A percentile compares a stretch with the other conserved stretches of the same genome.
These are phyloP conservation scores for Ceriagrion tenellum DNA, from an alignment of 2,888 invertebrate genomes.

Conservation along the genomic window DNA sequence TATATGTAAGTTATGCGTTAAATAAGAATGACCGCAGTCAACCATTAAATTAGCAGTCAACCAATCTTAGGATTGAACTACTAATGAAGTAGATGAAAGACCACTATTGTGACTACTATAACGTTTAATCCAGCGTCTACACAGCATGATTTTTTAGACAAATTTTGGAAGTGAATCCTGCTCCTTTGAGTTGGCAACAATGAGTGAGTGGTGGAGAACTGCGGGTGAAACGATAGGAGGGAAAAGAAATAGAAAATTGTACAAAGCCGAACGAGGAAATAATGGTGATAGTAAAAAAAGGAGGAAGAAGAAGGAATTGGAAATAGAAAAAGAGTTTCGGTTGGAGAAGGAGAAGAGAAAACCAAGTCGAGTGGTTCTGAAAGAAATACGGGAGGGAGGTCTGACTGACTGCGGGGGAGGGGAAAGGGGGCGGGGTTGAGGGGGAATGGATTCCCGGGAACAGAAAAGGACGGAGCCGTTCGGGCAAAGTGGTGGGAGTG, in stretches of 20 bases:
- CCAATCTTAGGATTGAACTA: no score
- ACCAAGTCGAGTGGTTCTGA: background rate
- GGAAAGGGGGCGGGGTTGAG: no score
- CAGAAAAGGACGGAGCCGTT: background rate
- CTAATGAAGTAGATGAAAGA: no score
- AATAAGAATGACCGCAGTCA: no score
- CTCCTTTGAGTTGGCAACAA: no score
- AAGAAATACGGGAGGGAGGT: background rate
- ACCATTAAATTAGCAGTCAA: no score
- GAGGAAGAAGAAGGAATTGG: background rate
- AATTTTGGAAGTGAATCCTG: no score
- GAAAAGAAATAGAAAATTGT: background rate
- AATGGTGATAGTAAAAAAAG: background rate
- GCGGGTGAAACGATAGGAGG: background rate
- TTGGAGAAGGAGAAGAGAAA: background rate
- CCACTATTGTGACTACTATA: no score
- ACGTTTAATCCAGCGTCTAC: no score
- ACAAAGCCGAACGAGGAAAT: constrained; percentile 23
- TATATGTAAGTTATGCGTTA: no score
- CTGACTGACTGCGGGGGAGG: background rate
- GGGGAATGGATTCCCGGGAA: no score
- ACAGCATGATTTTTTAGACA: no score
- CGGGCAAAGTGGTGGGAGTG: background rate
- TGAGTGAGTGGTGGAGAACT: background rate
- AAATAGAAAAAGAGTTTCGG: background rate